Conservation (phyloP, 2,113 vertebrate genomes). For the Lontra canadensis region DNA sequence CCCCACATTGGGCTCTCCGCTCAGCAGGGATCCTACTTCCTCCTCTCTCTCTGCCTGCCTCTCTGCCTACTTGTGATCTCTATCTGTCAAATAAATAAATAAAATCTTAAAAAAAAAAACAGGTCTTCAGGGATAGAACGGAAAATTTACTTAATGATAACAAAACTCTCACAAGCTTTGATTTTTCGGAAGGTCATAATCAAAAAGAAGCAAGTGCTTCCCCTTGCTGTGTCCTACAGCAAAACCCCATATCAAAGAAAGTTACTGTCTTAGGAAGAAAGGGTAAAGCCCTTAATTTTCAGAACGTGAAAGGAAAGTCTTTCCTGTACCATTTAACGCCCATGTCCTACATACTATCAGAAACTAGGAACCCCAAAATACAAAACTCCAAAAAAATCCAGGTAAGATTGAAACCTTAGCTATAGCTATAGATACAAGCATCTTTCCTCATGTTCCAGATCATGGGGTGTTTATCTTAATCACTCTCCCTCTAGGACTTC, state of each 20-base stretch:
- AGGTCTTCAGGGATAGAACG: neutral
- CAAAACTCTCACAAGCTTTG: neutral
- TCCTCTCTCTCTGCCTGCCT: too few relatives aligned
- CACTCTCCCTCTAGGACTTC: neutral
- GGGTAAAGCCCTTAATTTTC: slow-evolving; percentile 69
- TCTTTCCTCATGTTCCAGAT: neutral
- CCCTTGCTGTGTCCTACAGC: slow-evolving; percentile 75
- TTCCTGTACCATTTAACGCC: neutral
- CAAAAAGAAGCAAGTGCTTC: slow-evolving; percentile 70
- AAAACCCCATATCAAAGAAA: slow-evolving; percentile 75
- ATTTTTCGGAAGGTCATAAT: slow-evolving; percentile 71
- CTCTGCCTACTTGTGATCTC: too few relatives aligned
- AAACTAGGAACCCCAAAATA: neutral
- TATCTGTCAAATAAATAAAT: too few relatives aligned
- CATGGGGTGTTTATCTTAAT: neutral
- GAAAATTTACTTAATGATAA: slow-evolving; percentile 1
- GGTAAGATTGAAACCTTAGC: neutral
- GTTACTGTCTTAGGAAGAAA: slow-evolving; percentile 67
- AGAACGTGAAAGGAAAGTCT: neutral
- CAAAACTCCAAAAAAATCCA: neutral
- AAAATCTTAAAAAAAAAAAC: neutral
- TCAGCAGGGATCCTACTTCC: too few relatives aligned
- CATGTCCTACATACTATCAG: neutral
- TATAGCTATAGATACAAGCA: neutral
- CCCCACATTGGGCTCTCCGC: too few relatives aligned